Conservation (phyloP, 2,888 invertebrate genomes). For the Phalera bucephala region DNA sequence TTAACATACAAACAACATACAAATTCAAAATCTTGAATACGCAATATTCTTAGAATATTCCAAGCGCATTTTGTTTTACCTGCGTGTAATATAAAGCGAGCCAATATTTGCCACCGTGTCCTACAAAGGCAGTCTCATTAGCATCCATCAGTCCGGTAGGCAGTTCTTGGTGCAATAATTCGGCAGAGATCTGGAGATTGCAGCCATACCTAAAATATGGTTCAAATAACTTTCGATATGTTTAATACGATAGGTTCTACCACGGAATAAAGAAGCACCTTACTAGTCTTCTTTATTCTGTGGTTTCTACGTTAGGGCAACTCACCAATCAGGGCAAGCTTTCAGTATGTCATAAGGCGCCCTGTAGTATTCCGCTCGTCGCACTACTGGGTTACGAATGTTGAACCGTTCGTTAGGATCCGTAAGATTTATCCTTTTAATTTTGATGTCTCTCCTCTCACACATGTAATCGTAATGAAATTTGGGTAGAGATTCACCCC, state of each 20-base stretch:
- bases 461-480: conserved; percentile 78
- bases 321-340: conserved; percentile 74
- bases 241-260: no score
- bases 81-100: conserved; percentile 71
- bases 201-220: conserved; percentile 66
- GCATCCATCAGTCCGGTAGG: conserved; percentile 61
- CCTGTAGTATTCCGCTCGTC: conserved; percentile 72
- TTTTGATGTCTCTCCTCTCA: conserved; percentile 65
- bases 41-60: no score
- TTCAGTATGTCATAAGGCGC: conserved; percentile 74
- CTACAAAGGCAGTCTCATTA: conserved; percentile 74
- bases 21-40: no score
- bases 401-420: conserved; percentile 75
- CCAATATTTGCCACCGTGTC: conserved; percentile 76
- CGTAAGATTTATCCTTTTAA: conserved; percentile 67
- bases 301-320: no score
- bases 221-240: neutral
- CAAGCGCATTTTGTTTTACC: no score
- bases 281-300: no score
- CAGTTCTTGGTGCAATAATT: conserved; percentile 55
- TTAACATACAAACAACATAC: no score
- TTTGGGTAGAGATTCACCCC: conserved; percentile 66
- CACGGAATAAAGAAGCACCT: no score
- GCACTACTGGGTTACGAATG: conserved; percentile 65
- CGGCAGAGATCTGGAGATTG: conserved; percentile 68